Evolutionary conservation across 1,140 invertebrate genomes (phyloP), one percentile per base, ranked within the genome.

Genomic region (Drosophila orena): DNA sequence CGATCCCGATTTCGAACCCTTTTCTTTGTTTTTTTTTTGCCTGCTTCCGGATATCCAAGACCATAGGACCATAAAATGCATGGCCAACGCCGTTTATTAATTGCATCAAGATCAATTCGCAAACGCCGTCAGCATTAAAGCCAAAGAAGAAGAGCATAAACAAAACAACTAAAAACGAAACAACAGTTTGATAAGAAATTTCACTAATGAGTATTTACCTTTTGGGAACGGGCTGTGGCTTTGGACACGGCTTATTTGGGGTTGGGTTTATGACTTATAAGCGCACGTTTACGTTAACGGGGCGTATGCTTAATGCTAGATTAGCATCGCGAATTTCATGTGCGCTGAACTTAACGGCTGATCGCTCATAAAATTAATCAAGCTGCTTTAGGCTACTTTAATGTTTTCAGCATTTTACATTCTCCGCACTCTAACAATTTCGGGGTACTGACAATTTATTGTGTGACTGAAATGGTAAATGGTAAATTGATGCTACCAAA

Each of bases 281-380:
- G 64, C 42, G 65, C 62, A 55, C 61, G 62, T 69, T 40, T 40
- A 70, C 49, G 50, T 70, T 70, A 55, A 83, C 72, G 69, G 84
- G 79, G 84, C 84, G 84, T 89, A 89, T 89, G 84, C 84, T 89
- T 89, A 89, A 89, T 89, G 77, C 84, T 84, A 89, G 84, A 89
- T 89, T 89, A 89, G 47, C 69, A 89, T 86, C 88, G 73, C 78
- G 40, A 75, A 60, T 88, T 86, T 86, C 69, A 72, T 86, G 83
- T 90, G 85, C 78, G 78, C 81, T 81, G 88, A 91, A 91, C 81
- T 91, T 91, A 91, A 91, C 90, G 90, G 90, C 90, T 91, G 90
- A 91, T 91, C 90, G 90, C 90, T 91, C 90, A 90, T 90, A 90
- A 90, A 91, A 91, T 91, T 91, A 91, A 91, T 91, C 90, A 91